phyloP scores from a whole-genome alignment of 2,888 invertebrate genomes.

The Erynnis tages region DNA sequence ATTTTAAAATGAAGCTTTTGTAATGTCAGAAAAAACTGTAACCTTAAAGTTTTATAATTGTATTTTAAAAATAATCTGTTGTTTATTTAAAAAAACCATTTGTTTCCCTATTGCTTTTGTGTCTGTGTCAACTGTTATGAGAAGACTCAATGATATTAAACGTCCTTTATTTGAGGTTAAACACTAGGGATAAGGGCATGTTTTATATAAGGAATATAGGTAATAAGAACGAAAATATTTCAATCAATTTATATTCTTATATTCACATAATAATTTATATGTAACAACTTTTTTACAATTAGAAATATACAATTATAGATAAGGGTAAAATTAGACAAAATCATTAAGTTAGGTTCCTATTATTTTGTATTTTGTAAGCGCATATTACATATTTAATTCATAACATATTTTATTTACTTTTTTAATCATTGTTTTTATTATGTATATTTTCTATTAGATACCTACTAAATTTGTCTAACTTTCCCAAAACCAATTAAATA shows the following conservation, averaged over 20 bases:
- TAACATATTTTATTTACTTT: no score
- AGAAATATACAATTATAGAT: slow-evolving; percentile 31
- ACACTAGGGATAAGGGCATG: no score
- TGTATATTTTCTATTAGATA: background rate
- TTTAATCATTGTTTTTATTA: background rate
- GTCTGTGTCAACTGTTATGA: no score
- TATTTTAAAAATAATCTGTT: no score
- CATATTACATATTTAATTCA: no score
- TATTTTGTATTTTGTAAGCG: background rate
- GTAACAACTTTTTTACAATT: slow-evolving; percentile 64
- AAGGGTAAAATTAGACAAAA: slow-evolving; percentile 12
- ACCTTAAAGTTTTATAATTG: no score
- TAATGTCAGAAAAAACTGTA: no score
- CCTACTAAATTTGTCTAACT: background rate
- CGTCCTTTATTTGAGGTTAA: background rate
- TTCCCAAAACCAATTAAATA: slow-evolving; percentile 5
- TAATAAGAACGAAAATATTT: slow-evolving; percentile 33
- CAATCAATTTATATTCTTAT: slow-evolving; percentile 66
- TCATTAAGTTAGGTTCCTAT: background rate
- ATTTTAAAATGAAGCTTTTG: no score
- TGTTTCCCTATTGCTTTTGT: no score
- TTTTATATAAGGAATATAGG: background rate
- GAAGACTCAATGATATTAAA: no score
- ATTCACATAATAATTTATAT: slow-evolving; percentile 74
- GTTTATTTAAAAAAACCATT: no score